Evolutionary conservation across 2,113 vertebrate species (phyloP).

Genomic region (Chunga burmeisteri): DNA sequence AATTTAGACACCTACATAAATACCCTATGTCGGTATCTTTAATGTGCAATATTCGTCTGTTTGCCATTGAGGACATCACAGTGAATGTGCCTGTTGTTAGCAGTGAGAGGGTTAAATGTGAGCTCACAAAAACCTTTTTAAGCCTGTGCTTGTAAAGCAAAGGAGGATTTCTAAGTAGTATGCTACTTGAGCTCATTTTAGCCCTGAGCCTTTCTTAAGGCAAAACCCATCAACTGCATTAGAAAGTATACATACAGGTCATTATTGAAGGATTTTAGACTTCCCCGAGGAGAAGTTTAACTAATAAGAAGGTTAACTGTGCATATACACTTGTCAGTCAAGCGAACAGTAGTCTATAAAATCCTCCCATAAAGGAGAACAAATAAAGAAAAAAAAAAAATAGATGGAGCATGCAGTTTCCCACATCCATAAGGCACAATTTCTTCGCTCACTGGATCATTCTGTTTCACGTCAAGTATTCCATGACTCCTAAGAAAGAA

Average conservation of each 20-base stretch:
- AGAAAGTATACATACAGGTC: neutral
- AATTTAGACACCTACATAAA: neutral
- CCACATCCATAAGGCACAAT: neutral
- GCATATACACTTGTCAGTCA: slow-evolving; percentile 14
- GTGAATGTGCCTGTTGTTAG: accelerated
- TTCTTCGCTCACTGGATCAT: neutral
- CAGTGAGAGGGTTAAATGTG: neutral
- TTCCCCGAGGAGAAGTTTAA: slow-evolving; percentile 1
- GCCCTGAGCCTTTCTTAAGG: slow-evolving; percentile 28
- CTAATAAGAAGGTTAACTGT: slow-evolving; percentile 12
- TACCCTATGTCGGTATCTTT: no score
- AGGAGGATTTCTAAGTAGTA: neutral
- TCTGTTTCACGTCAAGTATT: neutral
- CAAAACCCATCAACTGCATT: slow-evolving; percentile 25
- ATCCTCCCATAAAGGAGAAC: neutral
- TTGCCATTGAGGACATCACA: accelerated
- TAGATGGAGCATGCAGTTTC: neutral
- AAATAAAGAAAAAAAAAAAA: neutral
- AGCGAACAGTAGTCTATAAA: neutral
- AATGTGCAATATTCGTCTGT: neutral
- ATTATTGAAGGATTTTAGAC: neutral
- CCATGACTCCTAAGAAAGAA: neutral
- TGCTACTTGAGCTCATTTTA: neutral
- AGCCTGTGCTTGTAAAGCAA: neutral
- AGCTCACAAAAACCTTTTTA: neutral